These are phyloP conservation scores for Odontomachus brunneus DNA, from an alignment of 1,140 invertebrate species.

Conservation along the genomic window DNA sequence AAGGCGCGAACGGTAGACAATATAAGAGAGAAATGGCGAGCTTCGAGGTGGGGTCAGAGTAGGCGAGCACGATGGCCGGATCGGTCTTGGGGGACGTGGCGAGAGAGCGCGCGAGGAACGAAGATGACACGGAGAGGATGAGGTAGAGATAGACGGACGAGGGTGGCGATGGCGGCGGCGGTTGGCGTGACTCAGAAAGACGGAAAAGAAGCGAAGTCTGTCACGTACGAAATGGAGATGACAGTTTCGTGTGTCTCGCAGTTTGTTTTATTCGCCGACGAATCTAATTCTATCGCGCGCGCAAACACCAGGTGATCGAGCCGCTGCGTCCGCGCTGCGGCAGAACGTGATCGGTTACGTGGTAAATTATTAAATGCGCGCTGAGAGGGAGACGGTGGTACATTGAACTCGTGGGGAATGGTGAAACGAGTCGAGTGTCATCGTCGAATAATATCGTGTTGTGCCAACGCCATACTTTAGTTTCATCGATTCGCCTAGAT, in stretches of 20 bases:
- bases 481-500: constrained; percentile 29
- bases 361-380: constrained; percentile 47
- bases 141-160: not conserved
- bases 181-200: constrained; percentile 48
- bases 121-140: constrained; percentile 50
- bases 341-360: constrained; percentile 55
- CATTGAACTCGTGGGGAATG: constrained; percentile 10
- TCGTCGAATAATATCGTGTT: constrained; percentile 22
- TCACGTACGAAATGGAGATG: constrained; percentile 78
- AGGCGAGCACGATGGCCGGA: constrained; percentile 45
- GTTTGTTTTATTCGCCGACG: constrained; percentile 68
- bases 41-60: constrained; percentile 33
- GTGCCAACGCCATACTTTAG: not conserved
- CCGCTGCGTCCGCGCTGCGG: constrained; percentile 32
- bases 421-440: constrained; percentile 6
- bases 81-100: constrained; percentile 58
- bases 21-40: constrained; percentile 71
- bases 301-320: constrained; percentile 41
- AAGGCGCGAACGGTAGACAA: constrained; percentile 76
- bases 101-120: constrained; percentile 37
- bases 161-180: not conserved
- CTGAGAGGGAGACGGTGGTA: not conserved
- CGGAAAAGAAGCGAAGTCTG: constrained; percentile 56
- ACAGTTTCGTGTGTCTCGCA: constrained; percentile 75
- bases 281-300: constrained; percentile 57